Conservation (phyloP, 2,797 vertebrate species). For the Melanotaenia pygmaea region DNA sequence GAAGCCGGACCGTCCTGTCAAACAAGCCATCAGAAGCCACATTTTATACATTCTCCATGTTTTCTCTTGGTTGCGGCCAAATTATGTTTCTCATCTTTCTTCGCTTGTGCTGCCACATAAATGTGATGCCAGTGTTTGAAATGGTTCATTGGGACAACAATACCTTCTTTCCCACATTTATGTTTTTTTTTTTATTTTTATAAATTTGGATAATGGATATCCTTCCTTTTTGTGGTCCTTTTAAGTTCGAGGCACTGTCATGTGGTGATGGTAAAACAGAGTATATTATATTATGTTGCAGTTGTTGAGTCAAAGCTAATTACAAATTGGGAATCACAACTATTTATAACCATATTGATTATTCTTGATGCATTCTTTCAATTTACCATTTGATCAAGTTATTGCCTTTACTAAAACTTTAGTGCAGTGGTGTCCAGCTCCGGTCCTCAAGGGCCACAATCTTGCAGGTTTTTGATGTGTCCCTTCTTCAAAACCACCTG, state of each 20-base stretch:
- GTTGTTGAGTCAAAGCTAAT: neutral
- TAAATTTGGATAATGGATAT: slow-evolving; percentile 14
- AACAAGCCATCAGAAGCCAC: slow-evolving; percentile 63
- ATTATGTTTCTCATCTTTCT: slow-evolving; percentile 14
- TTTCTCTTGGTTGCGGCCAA: slow-evolving; percentile 19
- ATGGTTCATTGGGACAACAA: slow-evolving; percentile 15
- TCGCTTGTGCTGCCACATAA: slow-evolving; percentile 7
- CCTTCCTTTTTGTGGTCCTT: slow-evolving; percentile 32
- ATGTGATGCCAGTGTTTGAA: slow-evolving; percentile 20
- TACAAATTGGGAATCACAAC: neutral
- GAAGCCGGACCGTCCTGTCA: slow-evolving; percentile 56
- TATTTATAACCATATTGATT: neutral
- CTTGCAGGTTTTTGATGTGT: no score
- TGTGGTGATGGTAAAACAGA: slow-evolving; percentile 17
- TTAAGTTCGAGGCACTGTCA: slow-evolving; percentile 12
- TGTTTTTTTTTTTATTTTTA: slow-evolving; percentile 25
- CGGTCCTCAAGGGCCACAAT: no score
- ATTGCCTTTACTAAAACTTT: no score
- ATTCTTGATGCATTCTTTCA: neutral
- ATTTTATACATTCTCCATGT: slow-evolving; percentile 50
- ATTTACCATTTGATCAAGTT: neutral
- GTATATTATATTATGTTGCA: slow-evolving; percentile 1
- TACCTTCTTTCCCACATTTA: slow-evolving; percentile 17
- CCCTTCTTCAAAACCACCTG: no score
- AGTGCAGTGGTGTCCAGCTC: no score